A percentile compares a stretch with the other conserved stretches of the same genome.
These are phyloP conservation scores for Penaeus chinensis DNA, from an alignment of 1,140 invertebrate genomes.

Conservation along the genomic window DNA sequence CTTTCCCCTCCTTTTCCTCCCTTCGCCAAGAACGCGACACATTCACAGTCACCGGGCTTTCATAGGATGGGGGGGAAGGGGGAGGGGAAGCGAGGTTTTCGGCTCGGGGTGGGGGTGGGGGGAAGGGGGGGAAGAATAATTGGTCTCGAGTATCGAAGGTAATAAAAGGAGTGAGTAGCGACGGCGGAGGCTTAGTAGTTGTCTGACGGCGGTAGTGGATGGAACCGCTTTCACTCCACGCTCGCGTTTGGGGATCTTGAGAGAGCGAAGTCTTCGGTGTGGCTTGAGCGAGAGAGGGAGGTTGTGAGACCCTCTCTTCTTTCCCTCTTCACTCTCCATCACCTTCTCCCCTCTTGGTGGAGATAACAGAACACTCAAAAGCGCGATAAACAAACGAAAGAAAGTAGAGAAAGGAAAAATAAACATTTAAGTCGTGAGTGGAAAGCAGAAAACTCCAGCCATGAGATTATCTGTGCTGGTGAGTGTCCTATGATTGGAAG, in stretches of 20 bases:
- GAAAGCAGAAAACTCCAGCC: slow-evolving; percentile 12
- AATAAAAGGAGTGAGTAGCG: slow-evolving; percentile 23
- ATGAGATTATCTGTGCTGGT: slow-evolving; percentile 43
- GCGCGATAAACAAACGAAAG: too few relatives aligned
- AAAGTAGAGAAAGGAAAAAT: too few relatives aligned
- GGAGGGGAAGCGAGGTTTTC: neutral
- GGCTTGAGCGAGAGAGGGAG: too few relatives aligned
- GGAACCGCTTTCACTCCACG: slow-evolving; percentile 29
- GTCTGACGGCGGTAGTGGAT: slow-evolving; percentile 41
- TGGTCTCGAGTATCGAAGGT: slow-evolving; percentile 16
- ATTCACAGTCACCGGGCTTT: too few relatives aligned
- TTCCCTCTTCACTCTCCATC: too few relatives aligned
- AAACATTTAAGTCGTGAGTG: too few relatives aligned
- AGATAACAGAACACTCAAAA: too few relatives aligned
- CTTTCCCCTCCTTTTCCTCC: too few relatives aligned
- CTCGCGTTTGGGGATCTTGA: slow-evolving; percentile 2
- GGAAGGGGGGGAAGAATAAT: neutral
- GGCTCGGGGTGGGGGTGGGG: neutral
- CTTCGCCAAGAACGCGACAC: too few relatives aligned
- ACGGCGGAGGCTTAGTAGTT: slow-evolving; percentile 36
- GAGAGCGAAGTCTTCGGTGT: neutral
- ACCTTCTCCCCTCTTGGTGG: too few relatives aligned
- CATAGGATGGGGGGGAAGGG: neutral
- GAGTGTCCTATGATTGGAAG: slow-evolving; percentile 3
- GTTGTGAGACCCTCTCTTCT: too few relatives aligned